Percentiles rank a stretch among this genome's conserved stretches.
These are phyloP conservation scores for Brachionus rubens DNA, from an alignment of 1,140 invertebrate genomes.

Conservation along the genomic window DNA sequence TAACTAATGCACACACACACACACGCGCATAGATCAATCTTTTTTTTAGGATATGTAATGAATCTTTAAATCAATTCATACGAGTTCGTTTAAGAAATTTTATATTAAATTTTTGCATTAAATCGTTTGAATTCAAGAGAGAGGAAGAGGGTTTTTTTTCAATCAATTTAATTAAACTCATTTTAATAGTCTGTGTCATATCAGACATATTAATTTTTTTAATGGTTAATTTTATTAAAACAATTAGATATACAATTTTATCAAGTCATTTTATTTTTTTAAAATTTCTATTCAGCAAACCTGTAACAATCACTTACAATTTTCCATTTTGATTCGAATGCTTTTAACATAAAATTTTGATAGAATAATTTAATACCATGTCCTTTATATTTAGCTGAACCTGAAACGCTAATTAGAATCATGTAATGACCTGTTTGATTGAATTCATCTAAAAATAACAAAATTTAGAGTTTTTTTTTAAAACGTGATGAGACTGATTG, in stretches of 20 bases:
- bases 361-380: slow-evolving; percentile 34
- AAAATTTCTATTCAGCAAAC: slow-evolving; percentile 35
- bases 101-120: no score
- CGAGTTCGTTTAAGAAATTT: no score
- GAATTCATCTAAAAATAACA: slow-evolving; percentile 1
- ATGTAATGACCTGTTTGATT: slow-evolving; percentile 41
- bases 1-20: no score
- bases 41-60: no score
- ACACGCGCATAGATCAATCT: no score
- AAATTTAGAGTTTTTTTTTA: background rate
- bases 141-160: no score
- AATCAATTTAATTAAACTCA: no score
- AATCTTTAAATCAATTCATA: no score
- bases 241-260: background rate
- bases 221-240: background rate
- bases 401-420: slow-evolving; percentile 42
- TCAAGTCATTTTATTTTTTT: background rate
- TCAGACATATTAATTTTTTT: no score
- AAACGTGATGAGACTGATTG: background rate
- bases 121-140: no score
- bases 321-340: slow-evolving; percentile 41
- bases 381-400: slow-evolving; percentile 34
- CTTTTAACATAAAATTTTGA: slow-evolving; percentile 44
- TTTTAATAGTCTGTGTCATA: no score
- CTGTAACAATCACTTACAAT: slow-evolving; percentile 42